phyloP scores from a whole-genome alignment of 1,140 invertebrate genomes.

The Manduca sexta region DNA sequence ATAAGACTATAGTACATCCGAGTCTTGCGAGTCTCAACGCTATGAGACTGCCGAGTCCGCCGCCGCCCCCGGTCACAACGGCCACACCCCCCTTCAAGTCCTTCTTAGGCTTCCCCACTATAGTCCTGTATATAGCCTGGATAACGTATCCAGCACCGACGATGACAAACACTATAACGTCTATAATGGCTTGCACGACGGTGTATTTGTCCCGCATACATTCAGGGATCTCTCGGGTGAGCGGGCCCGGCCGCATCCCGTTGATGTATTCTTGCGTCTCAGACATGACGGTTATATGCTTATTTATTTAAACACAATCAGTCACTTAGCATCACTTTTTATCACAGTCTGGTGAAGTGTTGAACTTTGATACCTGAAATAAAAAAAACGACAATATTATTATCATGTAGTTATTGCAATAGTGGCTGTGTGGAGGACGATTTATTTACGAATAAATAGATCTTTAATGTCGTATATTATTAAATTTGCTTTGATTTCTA shows the following conservation, averaged over 20 bases:
- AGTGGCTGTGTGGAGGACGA: too few relatives aligned
- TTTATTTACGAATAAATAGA: not conserved
- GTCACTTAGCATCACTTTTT: constrained; percentile 28
- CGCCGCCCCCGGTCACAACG: constrained; percentile 91
- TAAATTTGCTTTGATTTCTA: too few relatives aligned
- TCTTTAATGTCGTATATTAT: not conserved
- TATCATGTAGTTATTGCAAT: too few relatives aligned
- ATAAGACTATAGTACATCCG: constrained; percentile 87
- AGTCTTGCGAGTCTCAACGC: constrained; percentile 84
- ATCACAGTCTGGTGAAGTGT: not conserved
- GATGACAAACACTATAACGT: constrained; percentile 77
- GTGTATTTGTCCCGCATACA: constrained; percentile 64
- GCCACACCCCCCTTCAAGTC: constrained; percentile 83
- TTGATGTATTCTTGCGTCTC: constrained; percentile 57
- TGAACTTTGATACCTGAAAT: constrained; percentile 22
- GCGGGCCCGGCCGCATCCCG: constrained; percentile 56
- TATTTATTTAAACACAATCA: constrained; percentile 6
- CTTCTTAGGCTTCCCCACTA: constrained; percentile 73
- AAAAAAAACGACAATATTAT: constrained; percentile 7
- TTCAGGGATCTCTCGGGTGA: constrained; percentile 61
- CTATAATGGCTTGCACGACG: constrained; percentile 72
- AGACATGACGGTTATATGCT: constrained; percentile 51
- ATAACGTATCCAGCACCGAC: constrained; percentile 72
- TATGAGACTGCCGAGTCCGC: constrained; percentile 90
- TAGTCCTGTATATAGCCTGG: constrained; percentile 67